These are phyloP conservation scores for Athalia rosae DNA, from an alignment of 2,888 invertebrate genomes.

Conservation along the genomic window DNA sequence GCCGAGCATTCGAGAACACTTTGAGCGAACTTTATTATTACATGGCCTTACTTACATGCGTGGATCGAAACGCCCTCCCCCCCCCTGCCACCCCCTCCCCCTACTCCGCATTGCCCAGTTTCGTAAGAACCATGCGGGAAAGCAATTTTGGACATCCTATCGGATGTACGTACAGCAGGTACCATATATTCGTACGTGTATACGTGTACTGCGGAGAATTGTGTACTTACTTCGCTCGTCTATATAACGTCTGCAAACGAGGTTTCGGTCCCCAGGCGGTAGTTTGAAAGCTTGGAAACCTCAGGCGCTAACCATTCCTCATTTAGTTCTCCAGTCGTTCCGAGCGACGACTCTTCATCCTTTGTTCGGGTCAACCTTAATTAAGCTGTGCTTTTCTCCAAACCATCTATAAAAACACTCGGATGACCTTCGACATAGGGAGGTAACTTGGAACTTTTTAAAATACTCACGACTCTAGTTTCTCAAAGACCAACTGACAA, in stretches of 20 bases:
- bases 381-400: not conserved
- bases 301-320: conserved; percentile 15
- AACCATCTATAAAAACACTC: not conserved
- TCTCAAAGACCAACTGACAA: too few species aligned
- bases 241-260: conserved; percentile 7
- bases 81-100: too few species aligned
- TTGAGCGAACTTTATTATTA: conserved; percentile 21
- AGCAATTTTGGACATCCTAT: not conserved
- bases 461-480: too few species aligned
- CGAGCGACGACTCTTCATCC: conserved; percentile 1
- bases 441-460: too few species aligned
- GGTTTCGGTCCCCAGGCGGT: conserved; percentile 56
- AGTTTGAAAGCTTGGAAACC: conserved; percentile 45
- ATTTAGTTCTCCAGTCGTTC: conserved; percentile 27
- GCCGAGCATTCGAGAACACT: conserved; percentile 47
- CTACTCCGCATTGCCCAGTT: not conserved
- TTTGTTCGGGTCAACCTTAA: not conserved
- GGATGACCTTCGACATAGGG: too few species aligned
- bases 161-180: not conserved
- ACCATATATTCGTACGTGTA: too few species aligned
- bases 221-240: conserved; percentile 1
- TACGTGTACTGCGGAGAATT: not conserved
- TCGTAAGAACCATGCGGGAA: not conserved
- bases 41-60: conserved; percentile 10
- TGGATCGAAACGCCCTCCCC: too few species aligned